phyloP scores from a whole-genome alignment of 2,888 invertebrate species.

The Pseudanteris insignis region DNA sequence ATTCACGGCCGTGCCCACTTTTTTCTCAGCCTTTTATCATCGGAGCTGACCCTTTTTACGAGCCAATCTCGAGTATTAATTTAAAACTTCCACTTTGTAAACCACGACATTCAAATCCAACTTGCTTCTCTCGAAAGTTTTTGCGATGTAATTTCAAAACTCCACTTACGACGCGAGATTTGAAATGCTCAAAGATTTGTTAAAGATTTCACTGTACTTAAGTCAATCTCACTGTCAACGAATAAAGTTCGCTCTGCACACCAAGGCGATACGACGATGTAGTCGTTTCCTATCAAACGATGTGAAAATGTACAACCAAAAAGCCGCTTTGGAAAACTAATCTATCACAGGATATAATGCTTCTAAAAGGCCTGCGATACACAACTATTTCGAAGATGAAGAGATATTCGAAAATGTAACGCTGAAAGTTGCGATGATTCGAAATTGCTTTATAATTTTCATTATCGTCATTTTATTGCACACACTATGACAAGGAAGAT shows the following conservation, averaged over 20 bases:
- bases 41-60: slow-evolving; percentile 18
- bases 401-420: no score
- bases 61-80: slow-evolving; percentile 38
- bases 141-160: slow-evolving; percentile 34
- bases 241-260: slow-evolving; percentile 21
- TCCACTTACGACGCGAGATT: slow-evolving; percentile 26
- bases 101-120: slow-evolving; percentile 15
- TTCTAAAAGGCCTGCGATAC: slow-evolving; percentile 1
- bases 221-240: slow-evolving; percentile 29
- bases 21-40: slow-evolving; percentile 18
- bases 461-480: no score
- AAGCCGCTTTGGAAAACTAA: slow-evolving; percentile 22
- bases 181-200: slow-evolving; percentile 23
- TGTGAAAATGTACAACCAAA: slow-evolving; percentile 20
- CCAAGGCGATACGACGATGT: slow-evolving; percentile 4
- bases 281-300: slow-evolving; percentile 21
- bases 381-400: no score
- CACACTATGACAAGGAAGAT: no score
- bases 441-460: no score
- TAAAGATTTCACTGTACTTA: slow-evolving; percentile 25
- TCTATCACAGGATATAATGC: slow-evolving; percentile 23
- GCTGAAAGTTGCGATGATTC: no score
- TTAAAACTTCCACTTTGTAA: slow-evolving; percentile 27
- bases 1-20: slow-evolving; percentile 11
- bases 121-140: slow-evolving; percentile 25